Evolutionary conservation across 2,888 invertebrate genomes (phyloP).

Genomic region (Xylota segnis): DNA sequence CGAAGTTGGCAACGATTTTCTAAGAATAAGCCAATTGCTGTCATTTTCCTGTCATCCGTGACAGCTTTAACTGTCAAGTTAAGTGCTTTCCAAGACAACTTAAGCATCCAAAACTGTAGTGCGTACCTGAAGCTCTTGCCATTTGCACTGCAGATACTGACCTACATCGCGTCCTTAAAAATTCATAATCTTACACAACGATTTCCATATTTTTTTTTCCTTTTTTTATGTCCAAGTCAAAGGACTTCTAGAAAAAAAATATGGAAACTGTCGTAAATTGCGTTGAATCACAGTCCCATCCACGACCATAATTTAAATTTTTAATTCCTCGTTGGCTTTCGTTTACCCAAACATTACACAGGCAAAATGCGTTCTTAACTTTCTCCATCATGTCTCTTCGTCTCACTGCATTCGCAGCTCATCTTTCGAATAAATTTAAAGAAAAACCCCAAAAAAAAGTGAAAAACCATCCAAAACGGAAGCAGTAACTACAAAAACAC

Average conservation of each 20-base stretch:
- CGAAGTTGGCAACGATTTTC: no score
- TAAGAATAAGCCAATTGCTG: no score
- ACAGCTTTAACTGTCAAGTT: no score
- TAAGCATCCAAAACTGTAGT: no score
- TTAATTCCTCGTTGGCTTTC: slow-evolving; percentile 23
- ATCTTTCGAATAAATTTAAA: slow-evolving; percentile 12
- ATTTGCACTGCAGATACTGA: no score
- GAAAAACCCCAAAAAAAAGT: background rate
- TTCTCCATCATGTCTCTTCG: slow-evolving; percentile 24
- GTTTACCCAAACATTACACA: slow-evolving; percentile 19
- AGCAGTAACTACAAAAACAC: slow-evolving; percentile 61
- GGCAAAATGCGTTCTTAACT: slow-evolving; percentile 34
- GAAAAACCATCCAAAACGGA: slow-evolving; percentile 44
- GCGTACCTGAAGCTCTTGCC: no score
- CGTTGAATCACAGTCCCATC: slow-evolving; percentile 16
- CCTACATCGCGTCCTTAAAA: background rate
- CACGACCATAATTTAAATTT: slow-evolving; percentile 22
- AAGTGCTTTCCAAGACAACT: no score
- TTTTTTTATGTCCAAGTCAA: no score
- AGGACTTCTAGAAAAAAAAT: background rate
- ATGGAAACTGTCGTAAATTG: slow-evolving; percentile 27
- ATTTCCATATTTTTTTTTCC: background rate
- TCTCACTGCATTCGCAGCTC: slow-evolving; percentile 15
- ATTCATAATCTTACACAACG: background rate
- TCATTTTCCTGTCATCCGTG: no score